Evolutionary conservation across 2,888 invertebrate species (phyloP), one percentile per base, ranked within the genome.

Genomic region (Heliconius sara): DNA sequence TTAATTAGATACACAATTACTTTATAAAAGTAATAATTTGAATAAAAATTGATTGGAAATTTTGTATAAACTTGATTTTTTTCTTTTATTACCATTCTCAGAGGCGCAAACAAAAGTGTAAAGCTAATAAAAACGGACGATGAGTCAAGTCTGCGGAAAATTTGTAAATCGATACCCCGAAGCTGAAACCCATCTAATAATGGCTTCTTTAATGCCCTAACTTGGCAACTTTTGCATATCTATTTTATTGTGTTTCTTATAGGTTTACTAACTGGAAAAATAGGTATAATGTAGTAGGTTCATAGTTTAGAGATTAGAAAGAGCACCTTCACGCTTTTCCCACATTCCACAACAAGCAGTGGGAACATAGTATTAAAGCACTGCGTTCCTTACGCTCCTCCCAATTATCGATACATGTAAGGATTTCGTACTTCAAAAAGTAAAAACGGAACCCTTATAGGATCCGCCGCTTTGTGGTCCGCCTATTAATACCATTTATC

Each of bases 131-230:
- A n/a, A 47, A 72, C 63, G 1, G 52, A n/a, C 63, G 77, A 72
- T 71, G 77, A 71, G 71, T 77, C 63, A 47, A 76, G 71, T 71
- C 60, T 71, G 71, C 63, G 77, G 65, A 72, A 71, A 65, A 71
- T 76, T 76, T 34, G 71, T 77, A 22, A 77, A 65, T 77, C 71
- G 71, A 77, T 77, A 77, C 77, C 57, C 39, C 57, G 39, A 27
- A 60, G 27, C 65, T 27, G 19, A 63, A 72, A 30, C 57, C 60
- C 71, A 72, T 77, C 63, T 30, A 65, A 25, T 47, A 63, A 70
- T 77, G 60, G 70, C 70, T 70, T 60, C 60, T 77, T 77, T 63
- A 77, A 77, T 70, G 68, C 68, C 22, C 39, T 70, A 70, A 70
- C 77, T 77, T 39, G 10, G 25, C 9, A 70, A 39, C 39, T 60